Conservation (phyloP, 2,113 vertebrate species). For the Oreochromis tanganicae region DNA sequence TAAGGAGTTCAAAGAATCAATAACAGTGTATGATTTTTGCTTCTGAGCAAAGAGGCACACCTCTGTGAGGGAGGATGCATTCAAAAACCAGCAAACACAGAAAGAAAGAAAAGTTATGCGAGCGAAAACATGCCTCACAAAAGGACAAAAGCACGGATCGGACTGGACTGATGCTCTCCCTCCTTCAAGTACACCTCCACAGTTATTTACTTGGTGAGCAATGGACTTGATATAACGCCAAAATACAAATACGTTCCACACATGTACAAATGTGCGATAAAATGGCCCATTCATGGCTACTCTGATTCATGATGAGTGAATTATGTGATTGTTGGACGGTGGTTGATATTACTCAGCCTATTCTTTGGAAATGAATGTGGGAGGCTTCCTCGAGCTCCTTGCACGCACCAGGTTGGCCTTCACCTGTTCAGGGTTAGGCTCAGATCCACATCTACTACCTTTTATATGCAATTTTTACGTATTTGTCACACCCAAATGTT, state of each 20-base stretch:
- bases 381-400: not conserved
- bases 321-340: not conserved
- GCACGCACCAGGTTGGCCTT: not conserved
- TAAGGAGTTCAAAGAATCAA: not conserved
- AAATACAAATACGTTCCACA: not conserved
- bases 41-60: not conserved
- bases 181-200: not conserved
- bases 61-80: not conserved
- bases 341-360: not conserved
- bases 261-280: not conserved
- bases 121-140: not conserved
- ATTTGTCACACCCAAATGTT: not conserved
- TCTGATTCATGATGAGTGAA: not conserved
- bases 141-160: not conserved
- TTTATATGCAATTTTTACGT: not conserved
- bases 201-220: not conserved
- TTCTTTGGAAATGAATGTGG: not conserved
- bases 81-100: not conserved
- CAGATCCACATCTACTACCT: not conserved
- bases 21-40: not conserved
- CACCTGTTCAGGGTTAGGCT: not conserved
- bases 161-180: not conserved
- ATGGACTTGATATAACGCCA: not conserved
- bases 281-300: not conserved
- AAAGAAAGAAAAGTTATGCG: not conserved